phyloP scores from a whole-genome alignment of 2,888 invertebrate species.

The Apamea epomidion region DNA sequence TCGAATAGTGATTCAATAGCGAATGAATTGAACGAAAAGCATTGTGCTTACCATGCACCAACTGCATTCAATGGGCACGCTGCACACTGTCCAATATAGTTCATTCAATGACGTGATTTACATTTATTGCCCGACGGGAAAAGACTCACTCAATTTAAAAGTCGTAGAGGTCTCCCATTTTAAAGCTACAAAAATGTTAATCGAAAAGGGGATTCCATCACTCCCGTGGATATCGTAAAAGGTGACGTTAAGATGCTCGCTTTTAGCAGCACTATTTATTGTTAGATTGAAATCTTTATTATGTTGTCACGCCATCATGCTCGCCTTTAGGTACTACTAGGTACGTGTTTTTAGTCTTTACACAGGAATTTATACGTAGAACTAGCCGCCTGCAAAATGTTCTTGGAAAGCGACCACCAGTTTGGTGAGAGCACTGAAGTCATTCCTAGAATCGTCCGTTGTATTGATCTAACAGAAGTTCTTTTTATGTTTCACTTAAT shows the following conservation, averaged over 20 bases:
- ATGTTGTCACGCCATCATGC: constrained; percentile 8
- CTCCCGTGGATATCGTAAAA: constrained; percentile 54
- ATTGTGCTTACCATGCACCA: constrained; percentile 84
- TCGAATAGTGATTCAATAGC: constrained; percentile 84
- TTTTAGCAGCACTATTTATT: constrained; percentile 40
- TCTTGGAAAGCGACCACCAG: neutral
- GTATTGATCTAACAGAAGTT: neutral
- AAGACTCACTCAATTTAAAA: constrained; percentile 78
- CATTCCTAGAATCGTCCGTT: neutral
- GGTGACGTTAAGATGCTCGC: constrained; percentile 26
- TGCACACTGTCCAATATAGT: constrained; percentile 80
- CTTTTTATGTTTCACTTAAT: constrained; percentile 5
- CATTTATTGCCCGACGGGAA: constrained; percentile 80
- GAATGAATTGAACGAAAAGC: constrained; percentile 81
- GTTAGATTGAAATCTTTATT: constrained; percentile 40
- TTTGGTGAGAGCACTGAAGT: neutral
- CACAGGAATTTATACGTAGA: neutral
- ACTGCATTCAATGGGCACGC: constrained; percentile 80
- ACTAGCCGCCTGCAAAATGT: neutral
- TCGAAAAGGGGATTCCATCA: constrained; percentile 53
- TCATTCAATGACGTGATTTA: constrained; percentile 85
- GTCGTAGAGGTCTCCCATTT: constrained; percentile 65
- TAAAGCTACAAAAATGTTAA: constrained; percentile 55
- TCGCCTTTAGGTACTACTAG: neutral
- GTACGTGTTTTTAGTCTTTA: constrained; percentile 16